Evolutionary conservation across 2,888 invertebrate species (phyloP).

Genomic region (Drosophila quinaria): DNA sequence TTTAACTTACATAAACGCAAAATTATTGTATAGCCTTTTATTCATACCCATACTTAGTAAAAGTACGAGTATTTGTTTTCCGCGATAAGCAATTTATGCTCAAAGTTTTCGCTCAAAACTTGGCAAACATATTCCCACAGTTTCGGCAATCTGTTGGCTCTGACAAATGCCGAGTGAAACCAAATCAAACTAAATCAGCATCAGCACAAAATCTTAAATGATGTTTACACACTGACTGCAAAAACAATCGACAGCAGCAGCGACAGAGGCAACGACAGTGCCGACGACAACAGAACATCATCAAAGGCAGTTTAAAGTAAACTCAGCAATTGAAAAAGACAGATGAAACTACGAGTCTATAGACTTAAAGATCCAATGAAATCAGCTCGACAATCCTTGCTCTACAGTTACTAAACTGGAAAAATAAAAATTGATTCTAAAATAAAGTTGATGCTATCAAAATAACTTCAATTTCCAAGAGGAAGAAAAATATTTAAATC

Average conservation of each 20-base stretch:
- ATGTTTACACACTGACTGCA: constrained; percentile 57
- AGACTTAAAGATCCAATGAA: neutral
- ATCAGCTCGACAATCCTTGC: neutral
- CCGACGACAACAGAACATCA: constrained; percentile 35
- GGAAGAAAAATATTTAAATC: no score
- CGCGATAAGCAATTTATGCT: constrained; percentile 74
- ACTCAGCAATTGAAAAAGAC: constrained; percentile 10
- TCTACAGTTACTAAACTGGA: neutral
- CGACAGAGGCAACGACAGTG: constrained; percentile 27
- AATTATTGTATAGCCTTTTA: constrained; percentile 54
- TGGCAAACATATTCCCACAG: constrained; percentile 45
- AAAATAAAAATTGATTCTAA: no score
- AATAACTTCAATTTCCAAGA: no score
- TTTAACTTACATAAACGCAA: constrained; percentile 44
- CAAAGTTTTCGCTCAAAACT: constrained; percentile 69
- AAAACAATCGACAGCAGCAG: constrained; percentile 56
- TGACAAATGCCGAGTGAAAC: constrained; percentile 37
- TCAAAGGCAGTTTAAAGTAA: constrained; percentile 41
- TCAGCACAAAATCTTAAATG: constrained; percentile 67
- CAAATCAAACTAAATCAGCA: constrained; percentile 72
- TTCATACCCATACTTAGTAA: constrained; percentile 14
- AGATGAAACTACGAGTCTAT: constrained; percentile 7
- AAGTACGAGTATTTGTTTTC: constrained; percentile 39
- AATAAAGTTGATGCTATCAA: no score
- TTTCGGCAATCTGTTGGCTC: constrained; percentile 41